These are phyloP conservation scores for Nemotelus nigrinus DNA, from an alignment of 2,888 invertebrate genomes.

Conservation along the genomic window DNA sequence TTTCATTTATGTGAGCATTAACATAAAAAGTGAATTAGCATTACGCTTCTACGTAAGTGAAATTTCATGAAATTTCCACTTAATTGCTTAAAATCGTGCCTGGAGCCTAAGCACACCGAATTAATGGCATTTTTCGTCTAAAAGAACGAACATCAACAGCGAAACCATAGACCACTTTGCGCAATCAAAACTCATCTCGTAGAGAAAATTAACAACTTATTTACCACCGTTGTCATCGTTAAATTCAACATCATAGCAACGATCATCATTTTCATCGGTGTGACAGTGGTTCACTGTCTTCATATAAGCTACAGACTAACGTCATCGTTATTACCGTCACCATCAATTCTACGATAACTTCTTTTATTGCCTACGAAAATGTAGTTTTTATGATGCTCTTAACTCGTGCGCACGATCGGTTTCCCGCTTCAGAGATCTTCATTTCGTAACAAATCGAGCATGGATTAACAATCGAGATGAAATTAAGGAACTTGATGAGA, in stretches of 20 bases:
- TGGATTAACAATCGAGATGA: not conserved
- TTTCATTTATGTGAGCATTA: constrained; percentile 34
- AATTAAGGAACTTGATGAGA: constrained; percentile 28
- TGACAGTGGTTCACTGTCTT: not conserved
- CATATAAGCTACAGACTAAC: not conserved
- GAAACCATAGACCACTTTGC: constrained; percentile 30
- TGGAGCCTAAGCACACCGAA: too few relatives aligned
- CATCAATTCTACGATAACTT: constrained; percentile 14
- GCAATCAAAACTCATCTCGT: constrained; percentile 15
- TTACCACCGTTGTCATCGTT: constrained; percentile 20
- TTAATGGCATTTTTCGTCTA: too few relatives aligned
- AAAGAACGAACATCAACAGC: not conserved
- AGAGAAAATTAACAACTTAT: constrained; percentile 28
- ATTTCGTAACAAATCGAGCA: constrained; percentile 9
- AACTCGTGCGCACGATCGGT: constrained; percentile 39
- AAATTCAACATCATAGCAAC: constrained; percentile 14
- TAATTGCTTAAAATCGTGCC: too few relatives aligned
- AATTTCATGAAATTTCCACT: not conserved
- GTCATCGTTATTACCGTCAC: constrained; percentile 20
- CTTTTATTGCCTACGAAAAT: constrained; percentile 29
- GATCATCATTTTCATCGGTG: not conserved
- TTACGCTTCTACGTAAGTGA: constrained; percentile 9
- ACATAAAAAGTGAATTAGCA: constrained; percentile 33
- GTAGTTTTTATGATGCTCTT: constrained; percentile 41
- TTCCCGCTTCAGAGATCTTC: constrained; percentile 13